Percentiles rank a stretch among this genome's conserved stretches.
Evolutionary conservation across 2,113 vertebrate genomes (phyloP).

Genomic region (Zosterops borbonicus): DNA sequence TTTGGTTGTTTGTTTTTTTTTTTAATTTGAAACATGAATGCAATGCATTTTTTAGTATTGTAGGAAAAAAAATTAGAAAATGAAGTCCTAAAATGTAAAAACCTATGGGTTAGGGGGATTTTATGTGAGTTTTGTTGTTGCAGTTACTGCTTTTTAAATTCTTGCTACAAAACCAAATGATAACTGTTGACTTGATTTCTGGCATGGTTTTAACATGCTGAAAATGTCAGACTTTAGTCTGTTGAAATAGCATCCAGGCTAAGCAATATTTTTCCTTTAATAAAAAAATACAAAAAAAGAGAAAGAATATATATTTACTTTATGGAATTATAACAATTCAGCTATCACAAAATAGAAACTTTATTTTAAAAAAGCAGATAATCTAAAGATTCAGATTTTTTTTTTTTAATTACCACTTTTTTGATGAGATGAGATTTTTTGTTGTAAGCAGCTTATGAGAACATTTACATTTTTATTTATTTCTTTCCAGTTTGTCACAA

Average conservation of each 20-base stretch:
- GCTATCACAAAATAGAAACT: background rate
- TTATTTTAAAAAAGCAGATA: background rate
- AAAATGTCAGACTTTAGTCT: background rate
- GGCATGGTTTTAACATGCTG: background rate
- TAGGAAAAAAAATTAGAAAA: background rate
- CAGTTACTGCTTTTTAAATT: background rate
- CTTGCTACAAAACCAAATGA: background rate
- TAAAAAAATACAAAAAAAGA: background rate
- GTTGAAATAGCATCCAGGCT: background rate
- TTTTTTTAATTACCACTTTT: background rate
- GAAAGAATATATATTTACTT: background rate
- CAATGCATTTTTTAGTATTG: background rate
- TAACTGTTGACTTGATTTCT: background rate
- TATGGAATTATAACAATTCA: background rate
- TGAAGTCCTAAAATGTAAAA: background rate
- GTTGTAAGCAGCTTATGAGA: background rate
- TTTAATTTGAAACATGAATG: background rate
- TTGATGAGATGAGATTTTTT: background rate
- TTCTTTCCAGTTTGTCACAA: background rate
- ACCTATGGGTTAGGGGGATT: fast-evolving
- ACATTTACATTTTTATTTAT: background rate
- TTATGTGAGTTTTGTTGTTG: fast-evolving
- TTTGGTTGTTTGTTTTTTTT: background rate
- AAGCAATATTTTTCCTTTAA: background rate
- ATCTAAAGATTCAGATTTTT: background rate